Evolutionary conservation across 2,888 invertebrate genomes (phyloP).

Genomic region (Latrodectus hesperus): DNA sequence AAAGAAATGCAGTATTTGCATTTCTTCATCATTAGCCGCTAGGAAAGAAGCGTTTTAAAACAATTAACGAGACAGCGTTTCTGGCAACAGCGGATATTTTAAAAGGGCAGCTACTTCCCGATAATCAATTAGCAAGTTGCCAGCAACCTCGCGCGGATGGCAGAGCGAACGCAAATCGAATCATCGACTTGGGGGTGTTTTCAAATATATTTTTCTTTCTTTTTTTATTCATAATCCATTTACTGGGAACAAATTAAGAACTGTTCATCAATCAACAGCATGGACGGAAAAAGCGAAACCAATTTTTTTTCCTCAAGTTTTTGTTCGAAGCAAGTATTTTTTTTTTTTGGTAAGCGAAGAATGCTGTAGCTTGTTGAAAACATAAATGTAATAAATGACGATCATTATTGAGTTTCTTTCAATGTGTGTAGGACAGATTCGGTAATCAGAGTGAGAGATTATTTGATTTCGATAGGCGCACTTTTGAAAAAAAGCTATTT

Average conservation of each 20-base stretch:
- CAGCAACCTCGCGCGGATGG: constrained; percentile 8
- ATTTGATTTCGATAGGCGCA: too few species aligned
- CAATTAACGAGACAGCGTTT: constrained; percentile 35
- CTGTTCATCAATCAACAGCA: constrained; percentile 45
- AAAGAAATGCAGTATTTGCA: constrained; percentile 17
- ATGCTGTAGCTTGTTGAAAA: constrained; percentile 2
- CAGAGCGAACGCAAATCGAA: constrained; percentile 31
- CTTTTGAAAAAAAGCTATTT: too few species aligned
- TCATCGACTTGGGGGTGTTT: constrained; percentile 39
- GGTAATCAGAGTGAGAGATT: neutral
- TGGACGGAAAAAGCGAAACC: neutral
- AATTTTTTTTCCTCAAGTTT: neutral
- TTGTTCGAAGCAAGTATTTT: neutral
- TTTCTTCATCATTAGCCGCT: constrained; percentile 36
- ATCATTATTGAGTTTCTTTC: constrained; percentile 9
- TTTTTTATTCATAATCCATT: constrained; percentile 50
- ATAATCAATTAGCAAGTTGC: constrained; percentile 64
- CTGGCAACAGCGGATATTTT: constrained; percentile 26
- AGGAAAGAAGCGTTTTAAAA: constrained; percentile 28
- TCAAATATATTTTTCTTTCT: neutral
- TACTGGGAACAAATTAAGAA: constrained; percentile 43
- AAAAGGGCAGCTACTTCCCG: constrained; percentile 30
- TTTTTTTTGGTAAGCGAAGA: neutral
- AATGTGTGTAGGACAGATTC: neutral
- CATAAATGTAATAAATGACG: constrained; percentile 45